Base-by-base conservation (phyloP, 1,140 invertebrate genomes). In the Brevipalpus yothersi region DNA sequence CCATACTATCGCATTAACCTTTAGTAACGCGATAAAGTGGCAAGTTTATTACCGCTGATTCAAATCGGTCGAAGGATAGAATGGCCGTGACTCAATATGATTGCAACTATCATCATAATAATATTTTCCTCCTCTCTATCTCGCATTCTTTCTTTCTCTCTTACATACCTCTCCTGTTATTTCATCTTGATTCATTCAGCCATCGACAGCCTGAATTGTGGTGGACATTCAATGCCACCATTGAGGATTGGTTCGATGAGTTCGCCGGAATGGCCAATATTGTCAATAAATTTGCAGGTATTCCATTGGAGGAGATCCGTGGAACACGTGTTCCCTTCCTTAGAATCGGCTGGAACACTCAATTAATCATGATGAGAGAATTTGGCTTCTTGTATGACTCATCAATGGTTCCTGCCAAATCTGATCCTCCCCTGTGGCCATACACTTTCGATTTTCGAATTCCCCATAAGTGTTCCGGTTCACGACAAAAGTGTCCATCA, bases 321-420 rank as follows among this genome's bases (percentile, higher is more conserved):
- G 73, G 73, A 19, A 77, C 92, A 58, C 76, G 90, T 19, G 86
- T 88, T 1, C 90, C 90, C 0, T 90, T 89, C 69, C 75, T 94
- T 8, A 75, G 86, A 21, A 84, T 91, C 0, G 89, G 90, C 61
- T 89, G 90, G 65, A 90, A 92, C 73, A 88, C 85, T 64, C 87
- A 93, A 75, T 91, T 92, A 70, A 82, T 87, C 70, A 91, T 92
- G 86, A 90, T 92, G 85, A 82, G 83, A 59, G 87, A 92, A 69
- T 85, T 91, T 68, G 89, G 85, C 72, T 92, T 92, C 70, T 82
- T 90, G 11, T 93, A 92, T 69, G 88, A 93, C 69, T 84, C 88
- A 5, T 90, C 87, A 3, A 91, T 93, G 67, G 91, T 88, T 0
- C 87, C 86, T 23, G 83, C 87, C 75, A 89, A 58, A 80, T 82